These are phyloP conservation scores for Hydriomena furcata DNA, from an alignment of 2,888 invertebrate species.

Conservation along the genomic window DNA sequence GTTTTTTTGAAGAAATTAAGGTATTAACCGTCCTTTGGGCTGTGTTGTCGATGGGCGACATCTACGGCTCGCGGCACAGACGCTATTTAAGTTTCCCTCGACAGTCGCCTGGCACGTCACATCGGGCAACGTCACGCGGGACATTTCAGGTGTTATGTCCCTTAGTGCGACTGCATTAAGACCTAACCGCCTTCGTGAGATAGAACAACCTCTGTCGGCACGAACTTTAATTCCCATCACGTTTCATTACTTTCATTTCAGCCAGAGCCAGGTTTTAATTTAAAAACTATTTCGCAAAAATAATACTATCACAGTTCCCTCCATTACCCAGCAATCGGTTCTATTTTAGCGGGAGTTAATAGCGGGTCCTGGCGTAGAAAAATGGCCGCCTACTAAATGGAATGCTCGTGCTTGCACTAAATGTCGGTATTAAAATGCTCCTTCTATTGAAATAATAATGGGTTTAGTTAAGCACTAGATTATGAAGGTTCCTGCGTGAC, in stretches of 20 bases:
- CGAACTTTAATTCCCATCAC: constrained; percentile 7
- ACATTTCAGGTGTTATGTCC: no score
- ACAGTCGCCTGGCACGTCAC: no score
- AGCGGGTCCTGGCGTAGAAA: constrained; percentile 54
- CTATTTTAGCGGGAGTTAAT: constrained; percentile 57
- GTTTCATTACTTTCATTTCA: constrained; percentile 10
- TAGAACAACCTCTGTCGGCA: neutral
- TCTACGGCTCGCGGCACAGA: no score
- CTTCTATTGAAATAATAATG: constrained; percentile 59
- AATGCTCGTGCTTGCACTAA: constrained; percentile 46
- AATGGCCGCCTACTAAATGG: constrained; percentile 56
- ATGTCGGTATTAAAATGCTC: constrained; percentile 64
- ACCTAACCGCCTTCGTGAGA: no score
- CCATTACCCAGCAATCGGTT: constrained; percentile 59
- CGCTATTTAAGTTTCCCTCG: no score
- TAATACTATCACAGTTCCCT: constrained; percentile 40
- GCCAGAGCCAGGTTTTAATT: constrained; percentile 21
- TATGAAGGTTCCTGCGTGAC: neutral
- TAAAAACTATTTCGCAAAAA: constrained; percentile 35
- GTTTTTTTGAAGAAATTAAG: no score
- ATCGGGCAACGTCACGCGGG: no score
- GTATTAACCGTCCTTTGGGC: no score
- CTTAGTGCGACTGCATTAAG: no score
- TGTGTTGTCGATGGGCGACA: no score
- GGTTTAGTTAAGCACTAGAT: neutral